Conservation (phyloP, 2,888 invertebrate species). For the Drosophila mimica region DNA sequence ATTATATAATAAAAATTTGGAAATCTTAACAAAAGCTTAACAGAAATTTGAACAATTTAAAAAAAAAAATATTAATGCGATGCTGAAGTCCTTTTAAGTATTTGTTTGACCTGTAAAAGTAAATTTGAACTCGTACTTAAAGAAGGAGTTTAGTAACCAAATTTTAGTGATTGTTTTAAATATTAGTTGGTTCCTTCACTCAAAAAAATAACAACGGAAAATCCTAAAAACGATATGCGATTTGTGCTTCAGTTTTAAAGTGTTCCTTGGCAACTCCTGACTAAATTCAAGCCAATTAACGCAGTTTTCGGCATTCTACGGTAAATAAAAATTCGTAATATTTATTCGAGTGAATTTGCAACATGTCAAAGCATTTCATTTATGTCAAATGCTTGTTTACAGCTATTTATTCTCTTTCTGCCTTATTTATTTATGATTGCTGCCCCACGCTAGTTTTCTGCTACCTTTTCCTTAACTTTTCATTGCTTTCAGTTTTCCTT, state of each 20-base stretch:
- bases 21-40: background rate
- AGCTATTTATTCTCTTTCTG: slow-evolving; percentile 25
- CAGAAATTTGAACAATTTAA: background rate
- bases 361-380: slow-evolving; percentile 77
- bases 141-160: background rate
- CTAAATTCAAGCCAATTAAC: slow-evolving; percentile 41
- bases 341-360: slow-evolving; percentile 51
- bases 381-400: slow-evolving; percentile 47
- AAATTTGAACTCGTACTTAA: background rate
- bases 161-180: background rate
- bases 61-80: background rate
- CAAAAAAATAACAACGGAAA: background rate
- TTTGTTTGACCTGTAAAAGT: background rate
- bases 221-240: background rate
- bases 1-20: no score
- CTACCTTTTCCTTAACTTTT: slow-evolving; percentile 5
- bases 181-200: background rate
- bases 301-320: slow-evolving; percentile 5
- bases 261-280: background rate
- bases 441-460: slow-evolving; percentile 11
- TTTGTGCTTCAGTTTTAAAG: background rate
- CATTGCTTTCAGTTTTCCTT: slow-evolving; percentile 17
- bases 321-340: slow-evolving; percentile 6
- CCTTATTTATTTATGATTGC: slow-evolving; percentile 64
- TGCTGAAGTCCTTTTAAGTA: background rate